Evolutionary conservation across 1,140 invertebrate species (phyloP).

Genomic region (Papilio machaon): DNA sequence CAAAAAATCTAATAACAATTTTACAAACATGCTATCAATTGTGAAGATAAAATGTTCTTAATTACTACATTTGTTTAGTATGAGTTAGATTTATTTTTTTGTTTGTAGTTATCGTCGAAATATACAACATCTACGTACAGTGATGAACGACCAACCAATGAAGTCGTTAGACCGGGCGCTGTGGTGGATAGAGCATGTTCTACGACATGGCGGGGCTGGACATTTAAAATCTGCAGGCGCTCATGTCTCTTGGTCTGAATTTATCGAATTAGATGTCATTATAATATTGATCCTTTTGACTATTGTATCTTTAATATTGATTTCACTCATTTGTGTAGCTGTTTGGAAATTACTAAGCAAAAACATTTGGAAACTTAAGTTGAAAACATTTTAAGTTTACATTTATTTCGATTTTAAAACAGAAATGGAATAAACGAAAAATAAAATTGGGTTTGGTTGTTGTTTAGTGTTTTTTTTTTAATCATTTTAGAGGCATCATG

Average conservation of each 20-base stretch:
- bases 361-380: not conserved
- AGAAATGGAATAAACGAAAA: not conserved
- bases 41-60: not conserved
- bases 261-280: slow-evolving; percentile 41
- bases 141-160: slow-evolving; percentile 45
- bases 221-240: slow-evolving; percentile 63
- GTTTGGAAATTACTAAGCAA: not conserved
- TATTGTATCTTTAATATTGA: not conserved
- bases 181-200: slow-evolving; percentile 83
- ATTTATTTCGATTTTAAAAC: not conserved
- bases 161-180: slow-evolving; percentile 64
- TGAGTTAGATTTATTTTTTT: not conserved
- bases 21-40: not conserved
- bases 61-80: not conserved
- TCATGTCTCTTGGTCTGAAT: slow-evolving; percentile 44
- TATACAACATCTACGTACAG: slow-evolving; percentile 32
- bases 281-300: not conserved
- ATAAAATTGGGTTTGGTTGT: no score
- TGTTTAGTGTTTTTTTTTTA: no score
- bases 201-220: slow-evolving; percentile 74
- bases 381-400: not conserved
- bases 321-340: not conserved
- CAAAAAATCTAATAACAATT: not conserved
- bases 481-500: no score
- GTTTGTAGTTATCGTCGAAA: slow-evolving; percentile 44